Conservation (phyloP, 2,113 vertebrate genomes). For the Colius striatus region DNA sequence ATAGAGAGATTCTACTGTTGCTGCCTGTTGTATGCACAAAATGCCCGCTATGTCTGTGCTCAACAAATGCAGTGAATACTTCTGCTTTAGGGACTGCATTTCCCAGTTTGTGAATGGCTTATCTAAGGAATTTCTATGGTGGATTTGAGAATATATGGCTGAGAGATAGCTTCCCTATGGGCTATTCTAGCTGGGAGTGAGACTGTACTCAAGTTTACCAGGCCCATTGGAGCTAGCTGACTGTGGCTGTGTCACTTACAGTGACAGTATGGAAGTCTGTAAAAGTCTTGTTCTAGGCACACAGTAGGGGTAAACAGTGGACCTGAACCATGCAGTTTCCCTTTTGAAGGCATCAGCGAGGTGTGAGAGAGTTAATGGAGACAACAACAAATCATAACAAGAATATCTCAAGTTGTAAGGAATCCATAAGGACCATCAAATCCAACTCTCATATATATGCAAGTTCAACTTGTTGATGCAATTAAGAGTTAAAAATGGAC, state of each 20-base stretch:
- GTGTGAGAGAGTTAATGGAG: neutral
- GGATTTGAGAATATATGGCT: neutral
- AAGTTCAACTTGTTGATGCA: neutral
- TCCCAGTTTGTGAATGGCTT: neutral
- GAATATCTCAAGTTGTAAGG: neutral
- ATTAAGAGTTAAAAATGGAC: neutral
- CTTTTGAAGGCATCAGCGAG: neutral
- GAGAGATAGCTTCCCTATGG: neutral
- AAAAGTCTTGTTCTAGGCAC: neutral
- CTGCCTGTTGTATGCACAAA: neutral
- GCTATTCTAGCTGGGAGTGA: neutral
- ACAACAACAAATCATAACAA: neutral
- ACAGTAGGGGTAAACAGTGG: neutral
- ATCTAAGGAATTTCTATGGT: neutral
- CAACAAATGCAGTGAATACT: rapidly evolving
- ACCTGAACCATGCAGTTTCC: neutral
- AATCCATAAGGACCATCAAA: neutral
- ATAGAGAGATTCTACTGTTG: neutral
- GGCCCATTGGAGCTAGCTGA: neutral
- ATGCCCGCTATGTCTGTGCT: neutral
- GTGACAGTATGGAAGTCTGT: rapidly evolving
- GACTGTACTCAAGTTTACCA: neutral
- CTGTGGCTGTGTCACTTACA: neutral
- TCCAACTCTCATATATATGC: neutral
- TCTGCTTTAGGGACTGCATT: neutral